These are phyloP conservation scores for Archips crataeganus DNA, from an alignment of 2,888 invertebrate species.

Conservation along the genomic window DNA sequence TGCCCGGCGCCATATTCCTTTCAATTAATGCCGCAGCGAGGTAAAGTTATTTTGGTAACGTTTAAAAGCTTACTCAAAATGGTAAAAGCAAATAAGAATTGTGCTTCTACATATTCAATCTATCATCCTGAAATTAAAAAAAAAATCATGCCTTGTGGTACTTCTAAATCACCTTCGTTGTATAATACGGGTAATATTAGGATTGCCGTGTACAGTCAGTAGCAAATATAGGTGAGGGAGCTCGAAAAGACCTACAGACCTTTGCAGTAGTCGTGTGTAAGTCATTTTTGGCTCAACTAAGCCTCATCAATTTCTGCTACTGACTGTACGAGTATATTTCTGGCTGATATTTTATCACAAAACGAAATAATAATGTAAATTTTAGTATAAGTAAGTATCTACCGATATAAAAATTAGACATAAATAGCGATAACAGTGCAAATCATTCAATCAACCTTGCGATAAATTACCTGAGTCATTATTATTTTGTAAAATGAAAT, in stretches of 20 bases:
- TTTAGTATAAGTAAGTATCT: not conserved
- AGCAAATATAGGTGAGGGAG: no score
- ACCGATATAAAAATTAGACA: slow-evolving; percentile 10
- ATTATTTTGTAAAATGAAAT: not conserved
- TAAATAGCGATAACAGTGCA: slow-evolving; percentile 7
- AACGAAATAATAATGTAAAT: not conserved
- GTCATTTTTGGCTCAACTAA: no score
- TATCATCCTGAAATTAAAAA: no score
- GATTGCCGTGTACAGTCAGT: not conserved
- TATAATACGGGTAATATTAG: not conserved
- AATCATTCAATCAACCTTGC: slow-evolving; percentile 12
- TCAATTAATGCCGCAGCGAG: slow-evolving; percentile 81
- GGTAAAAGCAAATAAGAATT: no score
- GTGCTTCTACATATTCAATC: no score
- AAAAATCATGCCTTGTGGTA: not conserved
- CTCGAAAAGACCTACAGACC: no score
- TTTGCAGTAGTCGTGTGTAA: no score
- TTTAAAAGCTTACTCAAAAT: not conserved
- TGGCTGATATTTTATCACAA: not conserved
- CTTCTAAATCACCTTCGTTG: not conserved
- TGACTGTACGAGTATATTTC: no score
- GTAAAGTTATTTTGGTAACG: slow-evolving; percentile 53
- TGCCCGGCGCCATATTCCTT: slow-evolving; percentile 85
- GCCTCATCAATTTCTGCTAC: no score
- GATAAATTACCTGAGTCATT: slow-evolving; percentile 4